Evolutionary conservation across 2,888 invertebrate genomes (phyloP), one percentile per base, ranked within the genome.

Genomic region (Acleris emargana): DNA sequence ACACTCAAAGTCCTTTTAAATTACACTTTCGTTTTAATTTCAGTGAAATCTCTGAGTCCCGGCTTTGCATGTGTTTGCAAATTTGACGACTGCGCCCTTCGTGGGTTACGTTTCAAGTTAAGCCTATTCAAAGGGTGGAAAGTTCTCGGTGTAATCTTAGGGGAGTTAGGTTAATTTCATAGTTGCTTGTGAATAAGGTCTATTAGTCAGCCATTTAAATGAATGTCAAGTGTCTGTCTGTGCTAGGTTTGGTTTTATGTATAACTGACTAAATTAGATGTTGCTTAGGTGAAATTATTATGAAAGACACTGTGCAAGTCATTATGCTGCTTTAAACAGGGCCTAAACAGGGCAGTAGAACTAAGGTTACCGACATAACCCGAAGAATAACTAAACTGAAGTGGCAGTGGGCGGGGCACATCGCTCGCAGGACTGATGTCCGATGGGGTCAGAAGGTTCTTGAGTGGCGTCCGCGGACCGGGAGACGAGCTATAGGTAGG

Each of bases 111-210:
- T 71, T 73, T 70, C 50, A 67, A 73, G 74, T 76, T 76, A 78
- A 79, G 83, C 74, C 70, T 71, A 75, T 77, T 75, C 76, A 75
- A 74, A 73, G 69, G 38, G 13, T 38, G 13, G 38, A 72, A 77
- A 82, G 76, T 80, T 79, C 71, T 61, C 64, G 70, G 73, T 67
- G 75, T 73, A 75, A 76, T 78, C 76, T 78, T 74, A 51, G 64
- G 64, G 63, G 68, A 72, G 74, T 78, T 71, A 69, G 71, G 69
- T 67, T 68, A 71, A 73, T 72, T 73, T 74, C 69, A 74, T 74
- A 76, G 78, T 75, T 67, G 50, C 67, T 67, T 67, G 57, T 69
- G 59, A 67, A 69, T 69, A 61, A 68, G 70, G 67, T 60, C 52
- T 58, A 64, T 55, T 58, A 54, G 59, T n/a, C 43, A 22, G 59